These are phyloP conservation scores for Ophonus ardosiacus DNA, from an alignment of 2,888 invertebrate genomes.

Conservation along the genomic window DNA sequence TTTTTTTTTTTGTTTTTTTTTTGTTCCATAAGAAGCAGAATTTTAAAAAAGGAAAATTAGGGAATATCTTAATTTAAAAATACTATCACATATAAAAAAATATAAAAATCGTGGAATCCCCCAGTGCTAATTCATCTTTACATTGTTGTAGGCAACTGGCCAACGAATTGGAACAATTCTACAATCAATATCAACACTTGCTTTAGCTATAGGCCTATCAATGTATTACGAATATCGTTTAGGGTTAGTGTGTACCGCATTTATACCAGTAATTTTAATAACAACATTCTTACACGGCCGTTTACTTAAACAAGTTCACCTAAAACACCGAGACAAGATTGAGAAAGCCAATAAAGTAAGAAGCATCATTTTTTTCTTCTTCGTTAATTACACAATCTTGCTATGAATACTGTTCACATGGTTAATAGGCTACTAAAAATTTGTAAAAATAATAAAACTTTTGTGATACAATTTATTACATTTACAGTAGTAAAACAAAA, in stretches of 20 bases:
- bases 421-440: too few relatives aligned
- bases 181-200: constrained; percentile 84
- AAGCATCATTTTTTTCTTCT: background rate
- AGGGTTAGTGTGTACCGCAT: constrained; percentile 84
- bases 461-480: too few relatives aligned
- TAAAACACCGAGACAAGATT: constrained; percentile 52
- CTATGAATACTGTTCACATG: too few relatives aligned
- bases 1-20: too few relatives aligned
- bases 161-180: constrained; percentile 88
- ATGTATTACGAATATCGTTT: constrained; percentile 87
- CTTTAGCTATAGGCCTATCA: constrained; percentile 81
- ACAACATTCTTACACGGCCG: constrained; percentile 84
- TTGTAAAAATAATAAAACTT: too few relatives aligned
- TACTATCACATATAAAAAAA: too few relatives aligned
- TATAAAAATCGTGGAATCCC: too few relatives aligned
- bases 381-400: constrained; percentile 66
- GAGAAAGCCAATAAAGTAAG: constrained; percentile 58
- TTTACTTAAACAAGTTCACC: constrained; percentile 76
- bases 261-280: constrained; percentile 84
- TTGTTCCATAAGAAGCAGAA: too few relatives aligned
- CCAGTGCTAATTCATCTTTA: background rate
- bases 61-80: too few relatives aligned
- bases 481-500: too few relatives aligned
- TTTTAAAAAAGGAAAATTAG: too few relatives aligned
- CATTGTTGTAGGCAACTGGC: constrained; percentile 82